Percentiles rank a stretch among this genome's conserved stretches.
Evolutionary conservation across 92 coral and sea anemone species (phyloP).

Genomic region (Heliopora coerulea): DNA sequence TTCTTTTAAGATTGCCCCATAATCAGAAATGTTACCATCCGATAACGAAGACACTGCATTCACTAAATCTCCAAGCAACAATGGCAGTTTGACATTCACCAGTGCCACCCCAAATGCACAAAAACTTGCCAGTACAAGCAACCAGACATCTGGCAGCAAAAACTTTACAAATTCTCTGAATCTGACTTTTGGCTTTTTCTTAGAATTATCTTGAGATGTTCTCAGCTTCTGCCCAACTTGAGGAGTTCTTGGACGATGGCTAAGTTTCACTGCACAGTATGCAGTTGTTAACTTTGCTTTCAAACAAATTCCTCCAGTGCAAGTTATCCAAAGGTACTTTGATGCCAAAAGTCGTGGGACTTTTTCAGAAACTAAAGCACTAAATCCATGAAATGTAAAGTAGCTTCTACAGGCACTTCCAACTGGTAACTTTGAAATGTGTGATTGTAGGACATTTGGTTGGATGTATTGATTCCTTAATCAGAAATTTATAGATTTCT

Average conservation of each 20-base stretch:
- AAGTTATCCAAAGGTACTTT: conserved; percentile 49
- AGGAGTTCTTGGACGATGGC: conserved; percentile 68
- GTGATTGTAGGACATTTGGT: background rate
- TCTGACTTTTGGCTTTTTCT: conserved; percentile 62
- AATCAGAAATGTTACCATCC: conserved; percentile 65
- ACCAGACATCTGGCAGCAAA: conserved; percentile 89
- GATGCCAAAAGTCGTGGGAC: conserved; percentile 11
- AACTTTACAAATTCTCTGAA: conserved; percentile 73
- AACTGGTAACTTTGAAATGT: background rate
- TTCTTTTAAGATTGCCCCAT: conserved; percentile 62
- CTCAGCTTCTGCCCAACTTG: conserved; percentile 16
- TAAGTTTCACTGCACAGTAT: conserved; percentile 83
- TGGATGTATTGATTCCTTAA: background rate
- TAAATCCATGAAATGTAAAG: conserved; percentile 3
- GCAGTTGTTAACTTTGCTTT: conserved; percentile 61
- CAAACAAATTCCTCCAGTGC: conserved; percentile 48
- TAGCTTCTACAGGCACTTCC: background rate
- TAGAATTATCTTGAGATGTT: conserved; percentile 31
- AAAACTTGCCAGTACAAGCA: conserved; percentile 73
- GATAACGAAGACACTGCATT: conserved; percentile 89
- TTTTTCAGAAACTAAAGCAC: conserved; percentile 7
- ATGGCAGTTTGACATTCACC: conserved; percentile 77
- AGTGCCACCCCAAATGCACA: conserved; percentile 98
- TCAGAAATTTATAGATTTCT: too few species aligned
- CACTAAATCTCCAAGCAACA: conserved; percentile 86